Conservation (phyloP, 2,113 vertebrate genomes). For the Carlito syrichta region DNA sequence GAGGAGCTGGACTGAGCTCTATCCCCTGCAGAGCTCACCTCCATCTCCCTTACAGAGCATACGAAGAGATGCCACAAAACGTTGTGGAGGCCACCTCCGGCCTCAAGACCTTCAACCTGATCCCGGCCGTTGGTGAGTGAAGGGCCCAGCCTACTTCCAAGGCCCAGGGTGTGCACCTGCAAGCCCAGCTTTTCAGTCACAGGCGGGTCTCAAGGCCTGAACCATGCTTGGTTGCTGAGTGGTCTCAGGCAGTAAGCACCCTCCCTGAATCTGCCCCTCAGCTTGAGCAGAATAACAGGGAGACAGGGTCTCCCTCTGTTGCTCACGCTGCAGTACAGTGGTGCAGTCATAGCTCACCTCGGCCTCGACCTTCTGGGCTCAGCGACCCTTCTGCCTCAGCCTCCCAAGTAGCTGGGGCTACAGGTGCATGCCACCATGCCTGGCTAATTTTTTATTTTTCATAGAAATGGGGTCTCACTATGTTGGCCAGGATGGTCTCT, state of each 20-base stretch:
- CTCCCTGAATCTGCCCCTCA: background rate
- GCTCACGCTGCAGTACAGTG: background rate
- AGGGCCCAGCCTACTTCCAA: too few species aligned
- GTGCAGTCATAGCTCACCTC: background rate
- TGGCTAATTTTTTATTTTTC: too few species aligned
- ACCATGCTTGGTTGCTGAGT: background rate
- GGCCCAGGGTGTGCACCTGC: rapidly evolving
- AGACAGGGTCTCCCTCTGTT: too few species aligned
- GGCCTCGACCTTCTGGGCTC: too few species aligned
- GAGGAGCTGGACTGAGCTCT: background rate
- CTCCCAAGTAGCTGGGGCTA: too few species aligned
- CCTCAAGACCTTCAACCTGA: constrained; percentile 87
- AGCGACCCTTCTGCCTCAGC: too few species aligned
- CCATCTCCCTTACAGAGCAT: constrained; percentile 69
- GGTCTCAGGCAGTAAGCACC: background rate
- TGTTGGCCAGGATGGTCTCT: too few species aligned
- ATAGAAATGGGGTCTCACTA: too few species aligned
- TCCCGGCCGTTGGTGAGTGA: constrained; percentile 89
- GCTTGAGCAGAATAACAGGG: background rate
- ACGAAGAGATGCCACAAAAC: constrained; percentile 86
- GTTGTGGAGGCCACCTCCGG: constrained; percentile 79
- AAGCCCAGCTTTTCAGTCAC: rapidly evolving
- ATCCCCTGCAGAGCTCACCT: background rate
- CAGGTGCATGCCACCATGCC: too few species aligned
- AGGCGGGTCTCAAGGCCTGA: background rate